Evolutionary conservation across 1,140 invertebrate genomes (phyloP).

Genomic region (Eumeta japonica): DNA sequence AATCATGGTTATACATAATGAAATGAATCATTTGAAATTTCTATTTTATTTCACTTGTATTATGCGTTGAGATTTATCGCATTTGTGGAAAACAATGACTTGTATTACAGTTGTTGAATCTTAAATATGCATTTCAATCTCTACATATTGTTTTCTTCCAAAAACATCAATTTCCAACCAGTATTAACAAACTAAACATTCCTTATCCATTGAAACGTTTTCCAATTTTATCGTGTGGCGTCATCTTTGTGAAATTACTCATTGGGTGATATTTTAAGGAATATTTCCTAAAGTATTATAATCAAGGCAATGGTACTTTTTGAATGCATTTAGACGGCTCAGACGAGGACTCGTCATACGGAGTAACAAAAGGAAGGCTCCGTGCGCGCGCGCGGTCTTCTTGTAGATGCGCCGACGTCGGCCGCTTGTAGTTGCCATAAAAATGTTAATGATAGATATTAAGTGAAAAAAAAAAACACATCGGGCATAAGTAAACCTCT

Average conservation of each 20-base stretch:
- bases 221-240: conserved; percentile 28
- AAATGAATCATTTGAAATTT: too few species aligned
- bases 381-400: conserved; percentile 6
- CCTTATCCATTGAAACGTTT: conserved; percentile 43
- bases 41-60: too few species aligned
- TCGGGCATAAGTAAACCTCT: too few species aligned
- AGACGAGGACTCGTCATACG: conserved; percentile 12
- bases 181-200: conserved; percentile 51
- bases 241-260: conserved; percentile 38
- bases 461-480: too few species aligned
- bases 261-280: conserved; percentile 47
- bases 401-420: conserved; percentile 45
- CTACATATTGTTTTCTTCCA: too few species aligned
- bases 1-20: too few species aligned
- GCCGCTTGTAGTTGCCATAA: conserved; percentile 55
- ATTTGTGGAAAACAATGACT: too few species aligned
- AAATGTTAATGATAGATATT: conserved; percentile 44
- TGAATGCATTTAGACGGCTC: conserved; percentile 39
- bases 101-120: too few species aligned
- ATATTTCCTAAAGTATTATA: conserved; percentile 33
- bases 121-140: too few species aligned
- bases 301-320: conserved; percentile 32
- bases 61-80: too few species aligned
- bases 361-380: conserved; percentile 25
- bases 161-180: conserved; percentile 24